phyloP scores from a whole-genome alignment of 1,140 invertebrate species.

The Drosophila ironensis region DNA sequence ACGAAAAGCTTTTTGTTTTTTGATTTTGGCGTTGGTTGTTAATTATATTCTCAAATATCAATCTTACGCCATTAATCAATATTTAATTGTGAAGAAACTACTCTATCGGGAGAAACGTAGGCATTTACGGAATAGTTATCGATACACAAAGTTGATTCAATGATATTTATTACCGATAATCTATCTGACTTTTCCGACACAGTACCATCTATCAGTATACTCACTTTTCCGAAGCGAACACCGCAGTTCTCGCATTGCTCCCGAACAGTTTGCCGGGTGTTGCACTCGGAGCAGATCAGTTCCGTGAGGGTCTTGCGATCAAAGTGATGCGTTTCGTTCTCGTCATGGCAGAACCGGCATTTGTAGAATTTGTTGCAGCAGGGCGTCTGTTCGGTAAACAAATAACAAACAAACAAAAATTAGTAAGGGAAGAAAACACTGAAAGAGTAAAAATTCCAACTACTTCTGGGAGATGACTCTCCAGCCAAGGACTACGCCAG shows the following conservation, averaged over 20 bases:
- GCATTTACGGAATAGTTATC: too few relatives aligned
- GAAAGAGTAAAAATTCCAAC: neutral
- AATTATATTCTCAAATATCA: too few relatives aligned
- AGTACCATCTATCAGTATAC: neutral
- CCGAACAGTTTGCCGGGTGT: conserved; percentile 90
- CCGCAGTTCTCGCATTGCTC: conserved; percentile 89
- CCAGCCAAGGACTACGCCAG: conserved; percentile 19
- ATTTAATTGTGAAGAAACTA: too few relatives aligned
- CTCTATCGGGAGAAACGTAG: too few relatives aligned
- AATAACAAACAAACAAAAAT: conserved; percentile 52
- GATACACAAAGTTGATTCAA: too few relatives aligned
- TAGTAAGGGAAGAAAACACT: neutral
- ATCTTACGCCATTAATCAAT: too few relatives aligned
- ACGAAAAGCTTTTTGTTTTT: too few relatives aligned
- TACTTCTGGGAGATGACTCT: neutral
- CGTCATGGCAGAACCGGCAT: conserved; percentile 94
- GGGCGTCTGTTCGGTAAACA: conserved; percentile 85
- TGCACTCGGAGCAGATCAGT: conserved; percentile 91
- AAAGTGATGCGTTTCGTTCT: conserved; percentile 91
- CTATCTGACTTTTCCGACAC: too few relatives aligned
- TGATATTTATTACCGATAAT: too few relatives aligned
- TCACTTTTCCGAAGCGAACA: conserved; percentile 88
- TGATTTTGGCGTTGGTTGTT: too few relatives aligned
- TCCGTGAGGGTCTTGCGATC: conserved; percentile 91
- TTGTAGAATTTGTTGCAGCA: conserved; percentile 94